A percentile compares a stretch with the other conserved stretches of the same genome.
phyloP scores from a whole-genome alignment of 2,888 invertebrate species.

The Ichneumoninae sp. region DNA sequence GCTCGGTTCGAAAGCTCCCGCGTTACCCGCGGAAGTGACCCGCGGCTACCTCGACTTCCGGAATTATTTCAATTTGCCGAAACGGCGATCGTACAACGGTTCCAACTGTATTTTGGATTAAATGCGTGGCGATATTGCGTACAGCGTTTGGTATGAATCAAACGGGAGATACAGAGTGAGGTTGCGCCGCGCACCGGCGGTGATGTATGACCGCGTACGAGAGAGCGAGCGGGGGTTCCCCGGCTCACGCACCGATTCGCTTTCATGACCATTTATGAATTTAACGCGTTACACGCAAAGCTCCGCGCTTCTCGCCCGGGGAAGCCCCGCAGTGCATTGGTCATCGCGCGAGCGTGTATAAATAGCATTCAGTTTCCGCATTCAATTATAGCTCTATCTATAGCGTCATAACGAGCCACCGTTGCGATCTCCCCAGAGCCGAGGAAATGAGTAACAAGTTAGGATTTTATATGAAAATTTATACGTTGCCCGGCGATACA shows the following conservation, averaged over 20 bases:
- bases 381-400: constrained; percentile 63
- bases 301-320: constrained; percentile 10
- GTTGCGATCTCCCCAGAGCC: constrained; percentile 32
- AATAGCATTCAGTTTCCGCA: constrained; percentile 61
- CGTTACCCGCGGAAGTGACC: not conserved
- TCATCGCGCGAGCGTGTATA: constrained; percentile 32
- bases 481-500: constrained; percentile 39
- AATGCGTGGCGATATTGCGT: constrained; percentile 66
- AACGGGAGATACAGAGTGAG: constrained; percentile 12
- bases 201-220: constrained; percentile 45
- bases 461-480: constrained; percentile 54
- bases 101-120: constrained; percentile 68
- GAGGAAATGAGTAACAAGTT: constrained; percentile 39
- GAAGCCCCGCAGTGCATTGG: constrained; percentile 5
- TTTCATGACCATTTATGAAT: constrained; percentile 67
- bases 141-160: constrained; percentile 55
- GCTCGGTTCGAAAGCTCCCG: not conserved
- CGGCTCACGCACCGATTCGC: constrained; percentile 45
- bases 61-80: constrained; percentile 30
- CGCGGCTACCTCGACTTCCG: constrained; percentile 9
- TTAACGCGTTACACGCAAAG: constrained; percentile 54
- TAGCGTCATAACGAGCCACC: constrained; percentile 27
- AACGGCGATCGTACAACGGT: constrained; percentile 39
- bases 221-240: constrained; percentile 58
- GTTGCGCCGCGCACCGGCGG: not conserved